Percentiles rank a stretch among this genome's conserved stretches.
phyloP scores from a whole-genome alignment of 2,113 vertebrate species.

The Pluvianellus socialis region DNA sequence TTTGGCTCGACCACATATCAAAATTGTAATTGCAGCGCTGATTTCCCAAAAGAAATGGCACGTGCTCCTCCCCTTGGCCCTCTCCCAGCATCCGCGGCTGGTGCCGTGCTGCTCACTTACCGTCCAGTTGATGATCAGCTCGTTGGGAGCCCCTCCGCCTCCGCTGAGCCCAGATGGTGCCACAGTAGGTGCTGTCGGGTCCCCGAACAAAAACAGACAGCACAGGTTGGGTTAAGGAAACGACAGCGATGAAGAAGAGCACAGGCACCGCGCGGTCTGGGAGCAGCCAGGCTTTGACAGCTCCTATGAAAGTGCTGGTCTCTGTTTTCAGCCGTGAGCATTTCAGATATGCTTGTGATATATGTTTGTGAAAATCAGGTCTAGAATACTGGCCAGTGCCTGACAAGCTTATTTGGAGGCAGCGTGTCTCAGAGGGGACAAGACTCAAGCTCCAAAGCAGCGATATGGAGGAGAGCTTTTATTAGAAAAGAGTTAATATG shows the following conservation, averaged over 20 bases:
- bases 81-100: neutral
- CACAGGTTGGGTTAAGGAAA: neutral
- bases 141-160: constrained; percentile 90
- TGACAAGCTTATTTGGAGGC: neutral
- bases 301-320: neutral
- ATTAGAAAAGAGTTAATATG: neutral
- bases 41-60: neutral
- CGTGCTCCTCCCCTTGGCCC: neutral
- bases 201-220: neutral
- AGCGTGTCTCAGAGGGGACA: rapidly evolving
- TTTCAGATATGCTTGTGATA: no score
- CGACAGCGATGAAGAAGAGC: neutral
- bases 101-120: constrained; percentile 70
- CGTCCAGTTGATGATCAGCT: constrained; percentile 93
- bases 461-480: neutral
- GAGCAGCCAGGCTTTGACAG: neutral
- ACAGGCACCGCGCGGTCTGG: rapidly evolving
- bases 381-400: neutral
- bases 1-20: rapidly evolving
- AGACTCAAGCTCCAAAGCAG: neutral
- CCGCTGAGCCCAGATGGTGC: constrained; percentile 93
- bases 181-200: constrained; percentile 86
- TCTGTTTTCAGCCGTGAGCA: neutral
- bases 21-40: rapidly evolving
- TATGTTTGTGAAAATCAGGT: neutral